Evolutionary conservation across 2,888 invertebrate species (phyloP), one percentile per base, ranked within the genome.

Genomic region (Cyclophora albipunctata): DNA sequence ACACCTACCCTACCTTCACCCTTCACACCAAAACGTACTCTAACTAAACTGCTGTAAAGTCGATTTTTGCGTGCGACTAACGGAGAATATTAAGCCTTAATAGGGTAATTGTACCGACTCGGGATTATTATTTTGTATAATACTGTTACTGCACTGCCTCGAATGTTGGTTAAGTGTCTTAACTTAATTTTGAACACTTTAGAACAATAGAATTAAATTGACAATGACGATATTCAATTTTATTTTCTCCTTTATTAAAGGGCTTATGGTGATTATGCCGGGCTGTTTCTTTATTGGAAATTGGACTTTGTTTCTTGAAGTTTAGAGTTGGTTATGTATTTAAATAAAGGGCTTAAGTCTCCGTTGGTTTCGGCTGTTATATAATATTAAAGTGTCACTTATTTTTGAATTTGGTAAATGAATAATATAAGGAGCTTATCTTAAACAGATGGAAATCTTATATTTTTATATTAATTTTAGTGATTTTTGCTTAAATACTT

Each of bases 31-130:
- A 51, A 53, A 49, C 48, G 45, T 48, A 57, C 63, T 54, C 62
- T 72, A 65, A 53, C 51, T 45, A 48, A 60, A 59, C 50, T 55
- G 40, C 43, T 6, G 50, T 50, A 69, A 52, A 59, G 64, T 64
- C 50, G 52, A 59, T 57, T 69, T 63, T 71, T 66, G 69, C 63
- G 63, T 68, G 71, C 59, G 52, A 44, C 40, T 45, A 34, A 37
- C 34, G 42, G 40, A 42, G 47, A 46, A 48, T 52, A 52, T 46
- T 44, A 47, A 44, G 5, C 34, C 34, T 34, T 52, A 47, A 55
- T 50, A 47, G 55, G 52, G 53, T 50, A 20, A 49, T 52, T 45
- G 40, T 45, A 35, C 45, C 48, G 42, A 47, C 46, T 47, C 42
- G 42, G 46, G 45, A 54, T 56, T 49, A 64, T 65, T 61, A 59